Percentiles rank a stretch among this genome's conserved stretches.
These are phyloP conservation scores for Tetramorium simillimum DNA, from an alignment of 1,140 invertebrate species.

Conservation along the genomic window DNA sequence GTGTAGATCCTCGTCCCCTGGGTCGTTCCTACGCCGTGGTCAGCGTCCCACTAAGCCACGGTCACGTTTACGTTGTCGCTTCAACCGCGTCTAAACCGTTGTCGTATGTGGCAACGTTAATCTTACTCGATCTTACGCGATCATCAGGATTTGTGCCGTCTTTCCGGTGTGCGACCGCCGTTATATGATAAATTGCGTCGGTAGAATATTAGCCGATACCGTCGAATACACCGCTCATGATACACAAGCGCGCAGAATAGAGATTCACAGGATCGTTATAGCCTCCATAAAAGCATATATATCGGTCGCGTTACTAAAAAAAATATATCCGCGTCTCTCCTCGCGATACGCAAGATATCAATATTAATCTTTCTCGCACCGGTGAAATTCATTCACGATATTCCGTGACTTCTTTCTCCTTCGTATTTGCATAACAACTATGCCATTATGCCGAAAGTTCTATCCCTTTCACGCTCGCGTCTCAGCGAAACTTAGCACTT, in stretches of 20 bases:
- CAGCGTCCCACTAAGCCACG: slow-evolving; percentile 83
- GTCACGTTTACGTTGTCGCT: slow-evolving; percentile 79
- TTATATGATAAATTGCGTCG: slow-evolving; percentile 22
- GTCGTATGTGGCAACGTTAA: slow-evolving; percentile 73
- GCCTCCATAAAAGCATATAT: neutral
- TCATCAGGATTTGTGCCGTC: slow-evolving; percentile 49
- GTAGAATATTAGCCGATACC: neutral
- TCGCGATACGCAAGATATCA: neutral
- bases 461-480: slow-evolving; percentile 39
- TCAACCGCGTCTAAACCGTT: slow-evolving; percentile 75
- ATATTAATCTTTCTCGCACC: neutral
- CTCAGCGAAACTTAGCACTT: slow-evolving; percentile 48
- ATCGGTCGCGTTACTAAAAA: neutral
- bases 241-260: neutral
- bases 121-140: slow-evolving; percentile 63
- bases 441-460: slow-evolving; percentile 32
- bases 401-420: slow-evolving; percentile 5
- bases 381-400: neutral
- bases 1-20: slow-evolving; percentile 85
- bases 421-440: slow-evolving; percentile 45
- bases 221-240: neutral
- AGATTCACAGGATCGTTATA: neutral
- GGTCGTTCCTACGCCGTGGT: slow-evolving; percentile 83
- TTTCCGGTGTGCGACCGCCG: slow-evolving; percentile 42
- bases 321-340: neutral